Percentiles rank a stretch among this genome's conserved stretches.
Conservation (phyloP, 2,113 vertebrate species). For the Dissostichus mawsoni region DNA sequence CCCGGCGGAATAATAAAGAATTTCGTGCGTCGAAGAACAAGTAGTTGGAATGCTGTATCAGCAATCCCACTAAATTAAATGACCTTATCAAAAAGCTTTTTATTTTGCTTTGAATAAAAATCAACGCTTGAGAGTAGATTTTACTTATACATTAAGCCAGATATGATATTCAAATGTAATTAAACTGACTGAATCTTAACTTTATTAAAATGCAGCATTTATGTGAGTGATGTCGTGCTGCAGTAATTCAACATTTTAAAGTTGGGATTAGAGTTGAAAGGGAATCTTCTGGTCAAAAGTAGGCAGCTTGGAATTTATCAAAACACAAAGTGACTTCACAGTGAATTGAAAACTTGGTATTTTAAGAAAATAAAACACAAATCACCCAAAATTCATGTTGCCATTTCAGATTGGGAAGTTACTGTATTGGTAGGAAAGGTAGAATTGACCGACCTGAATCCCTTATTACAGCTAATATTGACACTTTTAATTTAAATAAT, state of each 20-base stretch:
- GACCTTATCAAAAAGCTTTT: not conserved
- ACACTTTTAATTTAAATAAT: too few species aligned
- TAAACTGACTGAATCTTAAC: too few species aligned
- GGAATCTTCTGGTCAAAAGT: slow-evolving; percentile 35
- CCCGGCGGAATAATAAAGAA: too few species aligned
- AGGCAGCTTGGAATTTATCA: slow-evolving; percentile 39
- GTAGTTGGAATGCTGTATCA: too few species aligned
- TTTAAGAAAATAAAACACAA: not conserved
- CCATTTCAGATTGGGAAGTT: not conserved
- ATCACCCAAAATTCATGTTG: not conserved
- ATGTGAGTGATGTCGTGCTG: not conserved
- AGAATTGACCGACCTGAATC: too few species aligned
- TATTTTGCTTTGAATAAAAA: not conserved
- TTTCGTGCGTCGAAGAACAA: too few species aligned
- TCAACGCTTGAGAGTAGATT: not conserved
- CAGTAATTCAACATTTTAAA: not conserved
- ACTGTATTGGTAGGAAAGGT: too few species aligned
- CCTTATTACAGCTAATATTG: too few species aligned
- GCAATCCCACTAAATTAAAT: not conserved
- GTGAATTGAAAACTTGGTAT: not conserved
- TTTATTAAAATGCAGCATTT: not conserved
- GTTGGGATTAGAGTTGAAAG: slow-evolving; percentile 21
- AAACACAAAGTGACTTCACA: slow-evolving; percentile 47
- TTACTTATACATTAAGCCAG: not conserved
- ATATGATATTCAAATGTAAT: not conserved